Evolutionary conservation across 2,113 vertebrate genomes (phyloP), one percentile per base, ranked within the genome.

Genomic region (Ictalurus punctatus): DNA sequence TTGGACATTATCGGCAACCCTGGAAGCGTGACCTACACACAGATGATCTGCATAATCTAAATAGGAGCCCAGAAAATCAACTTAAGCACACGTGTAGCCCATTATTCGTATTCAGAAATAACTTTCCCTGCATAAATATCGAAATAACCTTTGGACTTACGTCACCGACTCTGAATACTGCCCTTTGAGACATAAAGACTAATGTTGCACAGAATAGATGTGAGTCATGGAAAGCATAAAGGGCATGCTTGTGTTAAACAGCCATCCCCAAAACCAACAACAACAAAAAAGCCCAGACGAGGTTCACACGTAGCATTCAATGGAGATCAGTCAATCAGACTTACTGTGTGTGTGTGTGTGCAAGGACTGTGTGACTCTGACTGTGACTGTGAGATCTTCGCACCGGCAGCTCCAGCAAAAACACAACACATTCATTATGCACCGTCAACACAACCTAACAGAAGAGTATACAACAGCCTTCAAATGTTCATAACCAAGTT

Each of bases 331-430:
- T 82, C 89, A 81, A 86, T 63, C 63, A 91, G 74, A 95, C 93
- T 92, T 93, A 94, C 94, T 82, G 90, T 90, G 30, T 89, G 90
- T 92, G 90, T 92, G 88, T 48, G 25, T 52, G 25, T 4, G 48
- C 91, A 93, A 86, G 56, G 87, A 85, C 27, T 52, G 48, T 48
- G 48, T 48, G 48, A 84, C 84, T 93, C 89, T 91, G 91, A 89
- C 19, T 27, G 40, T 44, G 87, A 85, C 27, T 48, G 58, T 87
- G 58, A 93, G 80, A 91, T 90, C 89, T 76, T 90, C 90, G 76
- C 84, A 82, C n/a, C n/a, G n/a, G 85, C 48, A 84, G 52, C 90
- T 93, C 91, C 91, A 83, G 92, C 90, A 78, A 91, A 90, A 89
- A 92, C 83, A 94, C 21, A 92, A 90, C 71, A 93, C 23, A 92